These are phyloP conservation scores for Axea sp. DNA, from an alignment of 2,888 invertebrate species.

Conservation along the genomic window DNA sequence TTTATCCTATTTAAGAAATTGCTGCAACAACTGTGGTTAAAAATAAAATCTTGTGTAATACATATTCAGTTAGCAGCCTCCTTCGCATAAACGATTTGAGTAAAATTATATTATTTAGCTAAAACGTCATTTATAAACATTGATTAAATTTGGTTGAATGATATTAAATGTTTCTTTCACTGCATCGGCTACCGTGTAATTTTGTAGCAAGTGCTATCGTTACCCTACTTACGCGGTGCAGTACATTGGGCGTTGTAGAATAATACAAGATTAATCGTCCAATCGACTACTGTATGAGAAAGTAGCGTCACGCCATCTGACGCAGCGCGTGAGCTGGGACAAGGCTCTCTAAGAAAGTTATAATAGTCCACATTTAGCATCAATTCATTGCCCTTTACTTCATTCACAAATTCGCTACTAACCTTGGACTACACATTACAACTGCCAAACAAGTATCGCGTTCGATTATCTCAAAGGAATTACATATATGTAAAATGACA, in stretches of 20 bases:
- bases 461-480: no score
- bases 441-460: no score
- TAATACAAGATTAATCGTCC: slow-evolving; percentile 60
- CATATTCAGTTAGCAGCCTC: no score
- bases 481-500: no score
- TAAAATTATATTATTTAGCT: no score
- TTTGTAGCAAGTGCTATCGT: slow-evolving; percentile 48
- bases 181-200: slow-evolving; percentile 20
- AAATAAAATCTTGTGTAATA: no score
- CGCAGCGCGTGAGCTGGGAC: slow-evolving; percentile 60
- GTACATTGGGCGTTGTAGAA: slow-evolving; percentile 58
- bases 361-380: slow-evolving; percentile 45
- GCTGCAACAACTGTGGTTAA: no score
- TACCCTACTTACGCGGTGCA: slow-evolving; percentile 49
- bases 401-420: slow-evolving; percentile 10
- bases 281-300: slow-evolving; percentile 57
- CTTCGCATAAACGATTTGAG: no score
- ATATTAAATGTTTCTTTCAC: slow-evolving; percentile 10
- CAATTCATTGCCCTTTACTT: slow-evolving; percentile 27
- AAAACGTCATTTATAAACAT: slow-evolving; percentile 8
- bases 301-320: slow-evolving; percentile 61
- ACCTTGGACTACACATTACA: slow-evolving; percentile 14
- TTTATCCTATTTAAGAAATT: no score
- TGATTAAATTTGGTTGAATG: slow-evolving; percentile 22
- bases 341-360: slow-evolving; percentile 61